Evolutionary conservation across 64 coral and sea anemone genomes (phyloP).

Genomic region (Catalaphyllia jardinei): DNA sequence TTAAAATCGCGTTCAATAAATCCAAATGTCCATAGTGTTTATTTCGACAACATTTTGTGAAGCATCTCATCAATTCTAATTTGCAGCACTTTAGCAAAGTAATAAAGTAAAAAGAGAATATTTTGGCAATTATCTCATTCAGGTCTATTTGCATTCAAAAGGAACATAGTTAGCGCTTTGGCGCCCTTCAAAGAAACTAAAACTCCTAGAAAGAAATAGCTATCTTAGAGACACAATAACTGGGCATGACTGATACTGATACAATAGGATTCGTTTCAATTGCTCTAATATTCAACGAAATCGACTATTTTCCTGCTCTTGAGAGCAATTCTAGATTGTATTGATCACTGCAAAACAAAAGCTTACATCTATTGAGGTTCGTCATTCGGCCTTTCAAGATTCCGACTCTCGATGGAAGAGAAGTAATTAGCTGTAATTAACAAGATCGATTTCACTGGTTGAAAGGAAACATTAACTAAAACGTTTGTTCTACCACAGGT

Average conservation of each 20-base stretch:
- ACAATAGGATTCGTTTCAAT: constrained; percentile 13
- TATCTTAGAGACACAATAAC: not conserved
- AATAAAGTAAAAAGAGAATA: constrained; percentile 33
- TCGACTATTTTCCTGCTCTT: not conserved
- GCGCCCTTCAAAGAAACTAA: not conserved
- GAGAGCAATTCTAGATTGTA: not conserved
- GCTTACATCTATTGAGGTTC: constrained; percentile 19
- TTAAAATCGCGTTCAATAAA: constrained; percentile 45
- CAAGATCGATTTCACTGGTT: constrained; percentile 54
- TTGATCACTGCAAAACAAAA: constrained; percentile 31
- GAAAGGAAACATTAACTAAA: constrained; percentile 44
- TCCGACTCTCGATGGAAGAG: constrained; percentile 5
- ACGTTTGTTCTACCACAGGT: constrained; percentile 35
- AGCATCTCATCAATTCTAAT: constrained; percentile 52
- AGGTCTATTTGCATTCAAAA: constrained; percentile 47
- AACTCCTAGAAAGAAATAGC: not conserved
- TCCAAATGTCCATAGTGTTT: constrained; percentile 37
- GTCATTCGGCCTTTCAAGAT: constrained; percentile 7
- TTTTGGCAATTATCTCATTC: constrained; percentile 36
- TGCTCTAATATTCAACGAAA: not conserved
- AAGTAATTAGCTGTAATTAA: constrained; percentile 47
- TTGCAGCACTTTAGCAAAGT: constrained; percentile 39
- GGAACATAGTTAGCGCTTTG: not conserved
- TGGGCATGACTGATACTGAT: not conserved
- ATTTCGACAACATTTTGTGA: constrained; percentile 49